These are phyloP conservation scores for Melanostoma scalare DNA, from an alignment of 2,888 invertebrate species.

Conservation along the genomic window DNA sequence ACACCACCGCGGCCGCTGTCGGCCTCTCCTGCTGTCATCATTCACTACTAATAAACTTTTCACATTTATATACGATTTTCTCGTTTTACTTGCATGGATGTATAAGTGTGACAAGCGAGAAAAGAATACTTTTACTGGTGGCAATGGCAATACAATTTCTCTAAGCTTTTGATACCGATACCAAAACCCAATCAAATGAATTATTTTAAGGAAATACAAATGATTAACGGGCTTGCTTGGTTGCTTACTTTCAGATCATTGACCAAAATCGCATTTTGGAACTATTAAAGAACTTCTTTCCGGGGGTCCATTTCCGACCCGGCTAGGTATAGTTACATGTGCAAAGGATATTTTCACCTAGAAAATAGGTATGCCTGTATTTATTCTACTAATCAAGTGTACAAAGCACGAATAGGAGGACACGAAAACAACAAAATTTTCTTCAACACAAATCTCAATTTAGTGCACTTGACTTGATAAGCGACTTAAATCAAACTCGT, in stretches of 20 bases:
- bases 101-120: slow-evolving; percentile 5
- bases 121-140: slow-evolving; percentile 29
- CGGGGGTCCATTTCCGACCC: slow-evolving; percentile 13
- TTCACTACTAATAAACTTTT: slow-evolving; percentile 33
- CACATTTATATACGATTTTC: slow-evolving; percentile 40
- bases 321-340: too few species aligned
- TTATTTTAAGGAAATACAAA: too few species aligned
- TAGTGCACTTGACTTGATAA: slow-evolving; percentile 26
- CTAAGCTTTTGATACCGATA: background rate
- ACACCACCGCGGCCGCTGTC: background rate
- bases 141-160: slow-evolving; percentile 23
- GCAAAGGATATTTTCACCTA: too few species aligned
- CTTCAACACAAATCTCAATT: slow-evolving; percentile 8
- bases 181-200: too few species aligned
- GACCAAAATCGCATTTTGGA: too few species aligned
- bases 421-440: background rate
- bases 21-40: slow-evolving; percentile 20
- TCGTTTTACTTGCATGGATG: slow-evolving; percentile 18
- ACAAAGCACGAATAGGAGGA: slow-evolving; percentile 6
- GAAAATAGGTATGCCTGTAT: too few species aligned
- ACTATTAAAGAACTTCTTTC: slow-evolving; percentile 7
- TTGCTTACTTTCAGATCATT: too few species aligned
- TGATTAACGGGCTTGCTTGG: too few species aligned
- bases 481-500: slow-evolving; percentile 19
- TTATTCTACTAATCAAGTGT: too few species aligned